These are phyloP conservation scores for Galeopterus variegatus DNA, from an alignment of 2,113 vertebrate genomes.

Conservation along the genomic window DNA sequence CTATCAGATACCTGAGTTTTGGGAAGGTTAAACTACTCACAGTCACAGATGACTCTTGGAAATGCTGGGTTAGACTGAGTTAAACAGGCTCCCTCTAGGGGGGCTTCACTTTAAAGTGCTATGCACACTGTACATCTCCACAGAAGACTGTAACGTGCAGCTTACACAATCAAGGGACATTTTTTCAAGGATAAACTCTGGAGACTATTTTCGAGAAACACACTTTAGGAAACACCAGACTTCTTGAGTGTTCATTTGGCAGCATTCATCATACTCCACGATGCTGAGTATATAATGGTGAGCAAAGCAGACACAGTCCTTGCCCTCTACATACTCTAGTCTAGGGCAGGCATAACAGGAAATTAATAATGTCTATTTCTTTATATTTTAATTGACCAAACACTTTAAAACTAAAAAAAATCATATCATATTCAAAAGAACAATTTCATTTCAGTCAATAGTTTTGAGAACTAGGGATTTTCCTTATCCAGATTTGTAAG, in stretches of 20 bases:
- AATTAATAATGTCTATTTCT: neutral
- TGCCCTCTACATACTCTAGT: no score
- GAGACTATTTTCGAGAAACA: constrained; percentile 5
- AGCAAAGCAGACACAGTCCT: neutral
- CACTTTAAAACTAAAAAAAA: neutral
- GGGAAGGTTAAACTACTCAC: neutral
- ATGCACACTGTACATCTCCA: neutral
- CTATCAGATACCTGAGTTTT: neutral
- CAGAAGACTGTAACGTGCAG: neutral
- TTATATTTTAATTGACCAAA: neutral
- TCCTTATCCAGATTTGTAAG: neutral
- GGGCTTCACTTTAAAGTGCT: neutral
- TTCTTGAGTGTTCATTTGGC: neutral
- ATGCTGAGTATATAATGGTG: neutral
- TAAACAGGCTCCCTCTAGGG: neutral
- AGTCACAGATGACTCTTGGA: neutral
- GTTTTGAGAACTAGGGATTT: constrained; percentile 32
- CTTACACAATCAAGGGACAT: neutral
- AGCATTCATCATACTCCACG: neutral
- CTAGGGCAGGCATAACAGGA: neutral
- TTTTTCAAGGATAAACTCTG: constrained; percentile 6
- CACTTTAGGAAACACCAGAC: neutral
- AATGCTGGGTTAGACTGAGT: neutral
- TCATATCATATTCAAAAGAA: neutral
- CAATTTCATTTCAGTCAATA: neutral